A percentile compares a stretch with the other conserved stretches of the same genome.
These are phyloP conservation scores for Nettapus auritus DNA, from an alignment of 2,113 vertebrate species.

Conservation along the genomic window DNA sequence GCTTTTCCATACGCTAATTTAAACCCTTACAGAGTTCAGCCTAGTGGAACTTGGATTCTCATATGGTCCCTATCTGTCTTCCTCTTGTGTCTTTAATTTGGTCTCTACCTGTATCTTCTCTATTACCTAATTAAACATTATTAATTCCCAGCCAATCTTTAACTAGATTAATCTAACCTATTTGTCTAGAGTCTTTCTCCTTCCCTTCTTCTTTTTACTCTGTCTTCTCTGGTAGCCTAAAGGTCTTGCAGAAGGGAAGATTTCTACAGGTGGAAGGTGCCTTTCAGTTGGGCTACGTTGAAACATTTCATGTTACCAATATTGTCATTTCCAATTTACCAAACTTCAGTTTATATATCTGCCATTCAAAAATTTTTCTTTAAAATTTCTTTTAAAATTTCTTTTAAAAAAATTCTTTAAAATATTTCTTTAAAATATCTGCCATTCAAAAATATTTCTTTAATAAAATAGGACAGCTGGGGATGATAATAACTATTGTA, in stretches of 20 bases:
- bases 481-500: neutral
- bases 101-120: neutral
- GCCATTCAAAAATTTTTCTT: too few relatives aligned
- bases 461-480: neutral
- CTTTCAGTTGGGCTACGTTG: neutral
- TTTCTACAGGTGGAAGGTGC: neutral
- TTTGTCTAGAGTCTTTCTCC: neutral
- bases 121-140: neutral
- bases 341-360: neutral
- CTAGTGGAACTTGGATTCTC: neutral
- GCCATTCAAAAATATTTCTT: conserved; percentile 12
- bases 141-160: neutral
- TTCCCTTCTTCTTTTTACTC: neutral
- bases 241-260: neutral
- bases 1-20: neutral
- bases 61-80: neutral
- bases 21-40: neutral
- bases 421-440: too few relatives aligned
- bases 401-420: too few relatives aligned
- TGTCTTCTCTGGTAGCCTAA: neutral
- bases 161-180: neutral
- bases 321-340: neutral
- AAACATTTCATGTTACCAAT: neutral
- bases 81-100: neutral
- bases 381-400: too few relatives aligned